Conservation (phyloP, 1,140 invertebrate genomes). For the Zaprionus inermis region DNA sequence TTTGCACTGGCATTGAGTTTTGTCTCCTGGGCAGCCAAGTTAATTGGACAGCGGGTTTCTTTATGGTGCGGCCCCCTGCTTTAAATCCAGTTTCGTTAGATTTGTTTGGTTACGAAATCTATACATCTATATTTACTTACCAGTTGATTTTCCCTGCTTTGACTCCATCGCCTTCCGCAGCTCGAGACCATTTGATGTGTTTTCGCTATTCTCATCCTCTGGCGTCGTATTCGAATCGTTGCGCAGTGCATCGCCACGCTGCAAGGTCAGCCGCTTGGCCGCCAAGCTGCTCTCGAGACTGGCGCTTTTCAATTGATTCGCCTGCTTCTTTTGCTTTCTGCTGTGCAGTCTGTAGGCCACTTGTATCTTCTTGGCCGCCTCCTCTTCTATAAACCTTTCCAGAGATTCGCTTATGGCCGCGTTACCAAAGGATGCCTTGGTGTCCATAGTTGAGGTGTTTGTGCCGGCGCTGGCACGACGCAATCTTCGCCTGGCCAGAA, state of each 20-base stretch:
- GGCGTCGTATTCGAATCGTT: constrained; percentile 75
- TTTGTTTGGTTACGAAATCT: not conserved
- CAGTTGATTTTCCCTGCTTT: constrained; percentile 17
- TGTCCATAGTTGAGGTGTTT: constrained; percentile 63
- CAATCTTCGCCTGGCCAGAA: constrained; percentile 63
- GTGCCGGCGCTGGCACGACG: constrained; percentile 70
- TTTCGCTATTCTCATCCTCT: constrained; percentile 64
- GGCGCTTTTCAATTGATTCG: constrained; percentile 20
- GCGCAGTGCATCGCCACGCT: constrained; percentile 76
- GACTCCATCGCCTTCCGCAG: not conserved
- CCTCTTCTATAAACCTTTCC: constrained; percentile 77
- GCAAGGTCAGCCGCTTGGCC: constrained; percentile 68
- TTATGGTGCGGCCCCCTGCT: constrained; percentile 23
- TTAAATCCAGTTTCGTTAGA: not conserved
- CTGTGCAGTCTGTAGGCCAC: constrained; percentile 50
- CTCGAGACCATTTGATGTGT: constrained; percentile 22
- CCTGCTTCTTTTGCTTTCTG: constrained; percentile 42
- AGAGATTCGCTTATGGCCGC: constrained; percentile 80
- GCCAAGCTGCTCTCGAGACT: constrained; percentile 68
- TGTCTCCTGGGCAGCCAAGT: constrained; percentile 69
- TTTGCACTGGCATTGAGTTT: constrained; percentile 83
- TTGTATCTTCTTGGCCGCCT: constrained; percentile 73
- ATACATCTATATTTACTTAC: constrained; percentile 23
- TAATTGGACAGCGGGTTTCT: constrained; percentile 37
- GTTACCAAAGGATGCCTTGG: constrained; percentile 77